Evolutionary conservation across 1,140 invertebrate species (phyloP), one percentile per base, ranked within the genome.

Genomic region (Caligus rogercresseyi): DNA sequence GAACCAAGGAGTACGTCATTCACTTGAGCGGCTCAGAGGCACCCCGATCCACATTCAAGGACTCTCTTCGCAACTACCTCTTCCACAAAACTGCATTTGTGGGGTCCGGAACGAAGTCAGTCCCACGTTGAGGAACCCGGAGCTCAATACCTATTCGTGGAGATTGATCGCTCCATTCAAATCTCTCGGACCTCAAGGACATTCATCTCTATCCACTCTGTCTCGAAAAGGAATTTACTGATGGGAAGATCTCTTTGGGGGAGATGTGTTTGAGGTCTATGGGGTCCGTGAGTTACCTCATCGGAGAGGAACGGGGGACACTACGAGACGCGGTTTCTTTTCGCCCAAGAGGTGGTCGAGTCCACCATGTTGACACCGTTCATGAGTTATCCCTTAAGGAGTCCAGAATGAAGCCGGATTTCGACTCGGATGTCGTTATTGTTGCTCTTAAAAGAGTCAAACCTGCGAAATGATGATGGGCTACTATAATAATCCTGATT

Each of bases 361-460:
- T 56, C 31, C n/a, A 11, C 31, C n/a, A 43, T 67, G 60, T 66
- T 67, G 56, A n/a, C 52, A 56, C 54, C 14, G 18, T 56, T 56
- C 54, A 56, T 20, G 54, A 56, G 24, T 3, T n/a, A 20, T n/a
- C 2, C 18, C 1, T 56, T 2, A 20, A 56, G 24, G 24, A 20
- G 2, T 20, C 20, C n/a, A 3, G 15, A 2, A 56, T 21, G 18
- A 56, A 56, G 16, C 54, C 54, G 2, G 54, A 56, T 56, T 56
- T 56, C 24, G 54, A 56, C 24, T n/a, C 54, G n/a, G 54, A 56
- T 56, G 54, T 25, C 2, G 54, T 56, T 20, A 56, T 56, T 16
- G 54, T 56, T 4, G 54, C 54, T 20, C 20, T 56, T 4, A 56
- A 56, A 20, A 56, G 24, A 14, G 69, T 61, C 31, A 43, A 43